Conservation (phyloP, 2,797 vertebrate genomes). For the Xiphophorus birchmanni region DNA sequence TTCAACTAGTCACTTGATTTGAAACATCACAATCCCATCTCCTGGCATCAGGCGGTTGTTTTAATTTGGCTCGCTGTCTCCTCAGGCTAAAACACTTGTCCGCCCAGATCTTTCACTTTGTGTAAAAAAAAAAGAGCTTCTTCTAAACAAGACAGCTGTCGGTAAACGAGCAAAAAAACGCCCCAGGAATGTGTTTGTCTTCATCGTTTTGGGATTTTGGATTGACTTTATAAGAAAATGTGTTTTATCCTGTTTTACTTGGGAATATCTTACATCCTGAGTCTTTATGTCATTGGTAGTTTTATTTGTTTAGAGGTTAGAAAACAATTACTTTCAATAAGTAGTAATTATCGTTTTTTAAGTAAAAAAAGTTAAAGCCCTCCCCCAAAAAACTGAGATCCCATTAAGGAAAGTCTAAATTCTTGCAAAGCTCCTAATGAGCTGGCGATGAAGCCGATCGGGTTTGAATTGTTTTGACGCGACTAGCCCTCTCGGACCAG, state of each 20-base stretch:
- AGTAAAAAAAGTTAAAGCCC: conserved; percentile 3
- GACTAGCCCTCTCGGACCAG: conserved; percentile 43
- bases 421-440: conserved; percentile 33
- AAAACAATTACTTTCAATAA: conserved; percentile 45
- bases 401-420: conserved; percentile 21
- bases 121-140: conserved; percentile 22
- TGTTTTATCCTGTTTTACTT: neutral
- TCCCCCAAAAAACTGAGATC: neutral
- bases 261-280: neutral
- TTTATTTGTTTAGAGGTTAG: conserved; percentile 15
- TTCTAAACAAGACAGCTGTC: conserved; percentile 13
- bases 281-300: conserved; percentile 7
- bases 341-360: neutral
- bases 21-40: conserved; percentile 43
- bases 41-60: conserved; percentile 12
- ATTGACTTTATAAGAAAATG: conserved; percentile 18
- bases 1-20: conserved; percentile 23
- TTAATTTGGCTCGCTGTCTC: conserved; percentile 32
- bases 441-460: conserved; percentile 32
- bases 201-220: conserved; percentile 6
- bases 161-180: conserved; percentile 4
- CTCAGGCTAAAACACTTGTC: conserved; percentile 14
- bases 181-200: conserved; percentile 3
- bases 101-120: conserved; percentile 24
- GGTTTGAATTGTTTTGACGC: conserved; percentile 50